Conservation (phyloP, 2,113 vertebrate species). For the Pedionomus torquatus region DNA sequence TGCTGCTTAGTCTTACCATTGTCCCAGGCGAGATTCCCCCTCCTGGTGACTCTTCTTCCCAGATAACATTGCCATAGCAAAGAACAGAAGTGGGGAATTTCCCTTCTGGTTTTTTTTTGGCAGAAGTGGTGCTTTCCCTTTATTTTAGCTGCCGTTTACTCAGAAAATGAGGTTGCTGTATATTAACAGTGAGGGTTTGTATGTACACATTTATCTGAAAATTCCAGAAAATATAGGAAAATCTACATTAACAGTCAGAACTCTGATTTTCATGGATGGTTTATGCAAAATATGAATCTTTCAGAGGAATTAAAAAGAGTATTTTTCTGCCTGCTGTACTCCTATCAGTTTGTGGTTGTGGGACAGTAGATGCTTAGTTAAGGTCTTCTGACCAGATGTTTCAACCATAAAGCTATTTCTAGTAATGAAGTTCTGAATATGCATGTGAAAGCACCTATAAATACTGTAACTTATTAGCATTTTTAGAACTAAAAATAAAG, state of each 20-base stretch:
- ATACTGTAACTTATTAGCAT: not conserved
- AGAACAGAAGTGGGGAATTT: conserved; percentile 22
- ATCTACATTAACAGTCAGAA: not conserved
- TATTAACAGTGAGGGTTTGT: not conserved
- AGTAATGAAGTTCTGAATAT: conserved; percentile 13
- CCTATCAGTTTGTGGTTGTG: not conserved
- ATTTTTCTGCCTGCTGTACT: not conserved
- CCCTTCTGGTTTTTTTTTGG: not conserved
- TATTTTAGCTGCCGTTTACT: conserved; percentile 12
- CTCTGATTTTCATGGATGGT: not conserved
- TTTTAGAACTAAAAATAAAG: conserved; percentile 32
- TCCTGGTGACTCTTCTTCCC: not conserved
- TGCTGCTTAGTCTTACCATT: not conserved
- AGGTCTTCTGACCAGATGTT: not conserved
- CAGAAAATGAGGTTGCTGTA: not conserved
- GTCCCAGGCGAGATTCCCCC: not conserved
- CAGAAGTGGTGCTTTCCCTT: not conserved
- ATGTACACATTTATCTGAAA: not conserved
- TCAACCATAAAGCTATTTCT: conserved; percentile 12
- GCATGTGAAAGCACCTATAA: not conserved
- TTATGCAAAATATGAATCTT: not conserved
- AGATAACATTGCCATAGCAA: not conserved
- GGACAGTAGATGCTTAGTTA: not conserved
- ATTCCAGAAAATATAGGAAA: not conserved
- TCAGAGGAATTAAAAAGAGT: not conserved